A percentile compares a stretch with the other conserved stretches of the same genome.
Evolutionary conservation across 1,140 invertebrate genomes (phyloP).

Genomic region (Pachypeltis micranthus): DNA sequence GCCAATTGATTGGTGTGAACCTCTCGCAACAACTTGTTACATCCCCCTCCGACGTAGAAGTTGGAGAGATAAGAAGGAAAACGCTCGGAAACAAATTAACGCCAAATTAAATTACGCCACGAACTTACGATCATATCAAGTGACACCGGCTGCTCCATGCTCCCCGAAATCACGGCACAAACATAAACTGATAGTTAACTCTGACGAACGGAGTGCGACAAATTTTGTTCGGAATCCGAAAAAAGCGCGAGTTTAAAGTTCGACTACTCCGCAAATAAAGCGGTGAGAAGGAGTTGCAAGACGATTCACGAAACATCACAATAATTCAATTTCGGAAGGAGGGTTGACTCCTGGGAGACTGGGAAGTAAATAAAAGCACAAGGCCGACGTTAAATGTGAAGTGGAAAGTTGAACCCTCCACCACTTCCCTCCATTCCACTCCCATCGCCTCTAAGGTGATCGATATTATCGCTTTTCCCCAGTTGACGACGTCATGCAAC

Average conservation of each 20-base stretch:
- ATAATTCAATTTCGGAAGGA: background rate
- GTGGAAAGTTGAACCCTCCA: no score
- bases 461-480: background rate
- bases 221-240: background rate
- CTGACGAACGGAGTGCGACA: background rate
- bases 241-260: background rate
- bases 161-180: background rate
- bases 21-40: background rate
- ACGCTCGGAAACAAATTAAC: background rate
- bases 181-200: background rate
- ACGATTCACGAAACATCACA: background rate
- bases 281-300: no score
- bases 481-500: background rate
- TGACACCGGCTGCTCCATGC: slow-evolving; percentile 17
- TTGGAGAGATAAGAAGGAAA: background rate
- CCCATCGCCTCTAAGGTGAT: background rate
- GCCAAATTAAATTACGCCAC: background rate
- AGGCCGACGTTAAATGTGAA: background rate
- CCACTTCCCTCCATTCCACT: no score
- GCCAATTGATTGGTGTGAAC: background rate
- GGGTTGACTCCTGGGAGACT: background rate
- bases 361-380: background rate
- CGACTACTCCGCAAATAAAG: no score
- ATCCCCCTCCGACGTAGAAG: background rate
- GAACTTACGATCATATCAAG: slow-evolving; percentile 21